A percentile compares a stretch with the other conserved stretches of the same genome.
Evolutionary conservation across 2,888 invertebrate species (phyloP).

Genomic region (Protophormia terraenovae): DNA sequence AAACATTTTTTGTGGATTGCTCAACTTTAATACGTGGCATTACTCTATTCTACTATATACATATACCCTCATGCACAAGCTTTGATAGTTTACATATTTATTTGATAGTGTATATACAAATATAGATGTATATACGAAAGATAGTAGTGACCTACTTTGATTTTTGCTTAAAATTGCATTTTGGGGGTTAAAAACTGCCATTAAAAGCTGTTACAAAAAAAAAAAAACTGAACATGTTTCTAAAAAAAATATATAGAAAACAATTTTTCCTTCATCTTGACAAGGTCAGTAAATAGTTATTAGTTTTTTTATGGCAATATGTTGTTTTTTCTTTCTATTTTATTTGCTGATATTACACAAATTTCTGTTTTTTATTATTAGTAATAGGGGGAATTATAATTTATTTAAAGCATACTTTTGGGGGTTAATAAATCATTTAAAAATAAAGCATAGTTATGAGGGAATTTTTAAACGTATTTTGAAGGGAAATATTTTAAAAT

Average conservation of each 20-base stretch:
- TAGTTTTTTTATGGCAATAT: constrained; percentile 28
- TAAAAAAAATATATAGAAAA: constrained; percentile 14
- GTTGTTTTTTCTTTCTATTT: neutral
- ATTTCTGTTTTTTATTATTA: neutral
- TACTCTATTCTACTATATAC: neutral
- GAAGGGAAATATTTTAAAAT: too few species aligned
- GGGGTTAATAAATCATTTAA: constrained; percentile 24
- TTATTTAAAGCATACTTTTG: constrained; percentile 21
- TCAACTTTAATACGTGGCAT: constrained; percentile 24
- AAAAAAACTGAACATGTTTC: neutral
- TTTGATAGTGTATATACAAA: neutral
- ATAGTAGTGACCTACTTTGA: constrained; percentile 55
- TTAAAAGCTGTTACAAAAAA: neutral
- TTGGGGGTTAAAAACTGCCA: constrained; percentile 44
- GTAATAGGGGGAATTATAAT: neutral
- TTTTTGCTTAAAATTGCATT: constrained; percentile 58
- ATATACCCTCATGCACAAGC: neutral
- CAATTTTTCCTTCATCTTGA: constrained; percentile 46
- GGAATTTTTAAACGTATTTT: too few species aligned
- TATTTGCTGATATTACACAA: neutral
- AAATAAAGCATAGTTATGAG: neutral
- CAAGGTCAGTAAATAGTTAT: constrained; percentile 65
- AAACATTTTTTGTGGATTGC: constrained; percentile 8
- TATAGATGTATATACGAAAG: constrained; percentile 57
- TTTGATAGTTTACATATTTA: neutral